Percentiles rank a stretch among this genome's conserved stretches.
Evolutionary conservation across 2,797 vertebrate species (phyloP).

Genomic region (Cryptoprocta ferox): DNA sequence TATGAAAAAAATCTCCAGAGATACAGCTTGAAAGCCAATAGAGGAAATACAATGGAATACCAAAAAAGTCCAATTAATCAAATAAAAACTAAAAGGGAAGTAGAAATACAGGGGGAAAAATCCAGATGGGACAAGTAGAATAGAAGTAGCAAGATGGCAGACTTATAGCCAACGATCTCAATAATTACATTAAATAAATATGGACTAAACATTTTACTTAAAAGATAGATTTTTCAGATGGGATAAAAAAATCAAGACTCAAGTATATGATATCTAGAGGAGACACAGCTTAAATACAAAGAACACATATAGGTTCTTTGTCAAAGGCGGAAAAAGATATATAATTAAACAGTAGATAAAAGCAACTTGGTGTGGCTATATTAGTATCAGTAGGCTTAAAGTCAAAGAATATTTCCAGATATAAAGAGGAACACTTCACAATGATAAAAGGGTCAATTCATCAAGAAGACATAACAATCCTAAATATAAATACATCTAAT

Average conservation of each 20-base stretch:
- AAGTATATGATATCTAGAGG: background rate
- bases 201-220: background rate
- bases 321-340: background rate
- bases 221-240: background rate
- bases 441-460: background rate
- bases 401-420: background rate
- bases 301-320: background rate
- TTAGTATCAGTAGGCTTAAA: background rate
- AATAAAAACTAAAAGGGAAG: background rate
- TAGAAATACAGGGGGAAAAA: background rate
- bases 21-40: background rate
- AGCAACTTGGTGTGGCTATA: background rate
- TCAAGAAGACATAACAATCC: background rate
- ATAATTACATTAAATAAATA: background rate
- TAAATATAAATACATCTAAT: slow-evolving; percentile 22
- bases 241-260: background rate
- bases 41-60: background rate
- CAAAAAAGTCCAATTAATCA: background rate
- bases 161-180: background rate
- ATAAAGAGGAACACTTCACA: background rate
- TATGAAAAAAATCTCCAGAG: background rate
- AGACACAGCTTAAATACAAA: background rate
- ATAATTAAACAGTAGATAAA: background rate
- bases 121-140: background rate
- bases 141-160: background rate